These are phyloP conservation scores for Melinopterus prodromus DNA, from an alignment of 2,888 invertebrate species.

Conservation along the genomic window DNA sequence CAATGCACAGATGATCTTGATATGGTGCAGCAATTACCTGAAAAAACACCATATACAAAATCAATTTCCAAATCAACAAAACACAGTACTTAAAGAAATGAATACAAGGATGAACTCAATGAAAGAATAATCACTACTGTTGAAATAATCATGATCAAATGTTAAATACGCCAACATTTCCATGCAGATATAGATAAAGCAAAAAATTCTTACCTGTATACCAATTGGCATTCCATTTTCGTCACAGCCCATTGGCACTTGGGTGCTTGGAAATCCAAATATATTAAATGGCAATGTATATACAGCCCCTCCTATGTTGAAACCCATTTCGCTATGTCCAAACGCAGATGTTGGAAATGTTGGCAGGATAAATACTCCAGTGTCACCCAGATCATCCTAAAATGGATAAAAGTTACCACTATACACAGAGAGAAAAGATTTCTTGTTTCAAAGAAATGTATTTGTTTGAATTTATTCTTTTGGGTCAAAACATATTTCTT, in stretches of 20 bases:
- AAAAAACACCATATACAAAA: conserved; percentile 40
- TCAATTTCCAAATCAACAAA: too few species aligned
- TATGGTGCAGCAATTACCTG: conserved; percentile 77
- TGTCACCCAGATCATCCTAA: conserved; percentile 69
- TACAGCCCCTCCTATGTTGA: conserved; percentile 66
- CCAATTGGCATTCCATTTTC: conserved; percentile 74
- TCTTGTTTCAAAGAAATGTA: too few species aligned
- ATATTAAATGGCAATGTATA: conserved; percentile 76
- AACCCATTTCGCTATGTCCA: conserved; percentile 69
- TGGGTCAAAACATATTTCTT: too few species aligned
- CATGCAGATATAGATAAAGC: background rate
- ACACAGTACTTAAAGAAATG: too few species aligned
- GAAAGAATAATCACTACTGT: background rate
- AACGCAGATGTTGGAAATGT: conserved; percentile 72
- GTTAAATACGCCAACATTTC: background rate
- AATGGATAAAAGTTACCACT: conserved; percentile 29
- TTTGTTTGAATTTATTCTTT: too few species aligned
- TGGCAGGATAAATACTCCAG: conserved; percentile 79
- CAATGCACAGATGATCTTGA: conserved; percentile 82
- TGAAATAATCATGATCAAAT: background rate
- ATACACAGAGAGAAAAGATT: too few species aligned
- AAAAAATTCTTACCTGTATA: conserved; percentile 68
- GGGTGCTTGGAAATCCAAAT: conserved; percentile 78
- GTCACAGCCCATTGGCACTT: conserved; percentile 74
- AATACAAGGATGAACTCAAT: too few species aligned